phyloP scores from a whole-genome alignment of 2,113 vertebrate genomes.

The Thinocorus orbignyianus region DNA sequence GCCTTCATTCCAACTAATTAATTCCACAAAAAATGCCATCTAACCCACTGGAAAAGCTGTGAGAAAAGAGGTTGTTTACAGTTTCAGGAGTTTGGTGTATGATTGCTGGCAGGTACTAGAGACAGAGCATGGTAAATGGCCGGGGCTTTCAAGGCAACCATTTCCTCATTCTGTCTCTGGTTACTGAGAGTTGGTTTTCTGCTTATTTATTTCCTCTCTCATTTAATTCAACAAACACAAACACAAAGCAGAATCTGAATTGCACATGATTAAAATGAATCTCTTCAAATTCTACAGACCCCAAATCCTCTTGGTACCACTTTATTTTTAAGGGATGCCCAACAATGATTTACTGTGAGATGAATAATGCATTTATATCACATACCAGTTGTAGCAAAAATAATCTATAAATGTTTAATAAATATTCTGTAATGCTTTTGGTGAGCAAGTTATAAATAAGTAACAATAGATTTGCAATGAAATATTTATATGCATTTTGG shows the following conservation, averaged over 20 bases:
- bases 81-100: not conserved
- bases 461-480: conserved; percentile 76
- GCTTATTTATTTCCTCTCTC: not conserved
- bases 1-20: not conserved
- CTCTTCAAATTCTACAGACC: conserved; percentile 9
- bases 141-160: not conserved
- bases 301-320: conserved; percentile 3
- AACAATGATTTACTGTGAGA: conserved; percentile 65
- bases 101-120: not conserved
- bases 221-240: not conserved
- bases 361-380: conserved; percentile 80
- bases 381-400: conserved; percentile 74
- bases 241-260: not conserved
- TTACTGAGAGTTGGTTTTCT: not conserved
- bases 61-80: not conserved
- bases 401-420: conserved; percentile 84
- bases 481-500: conserved; percentile 74
- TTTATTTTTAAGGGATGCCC: conserved; percentile 57
- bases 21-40: not conserved
- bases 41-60: not conserved
- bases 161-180: not conserved
- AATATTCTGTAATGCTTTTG: conserved; percentile 78
- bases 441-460: conserved; percentile 78
- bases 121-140: not conserved
- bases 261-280: not conserved